A percentile compares a stretch with the other conserved stretches of the same genome.
Evolutionary conservation across 37 sponge, comb jelly and placozoan species (phyloP).

Genomic region (Halichondria panicea): DNA sequence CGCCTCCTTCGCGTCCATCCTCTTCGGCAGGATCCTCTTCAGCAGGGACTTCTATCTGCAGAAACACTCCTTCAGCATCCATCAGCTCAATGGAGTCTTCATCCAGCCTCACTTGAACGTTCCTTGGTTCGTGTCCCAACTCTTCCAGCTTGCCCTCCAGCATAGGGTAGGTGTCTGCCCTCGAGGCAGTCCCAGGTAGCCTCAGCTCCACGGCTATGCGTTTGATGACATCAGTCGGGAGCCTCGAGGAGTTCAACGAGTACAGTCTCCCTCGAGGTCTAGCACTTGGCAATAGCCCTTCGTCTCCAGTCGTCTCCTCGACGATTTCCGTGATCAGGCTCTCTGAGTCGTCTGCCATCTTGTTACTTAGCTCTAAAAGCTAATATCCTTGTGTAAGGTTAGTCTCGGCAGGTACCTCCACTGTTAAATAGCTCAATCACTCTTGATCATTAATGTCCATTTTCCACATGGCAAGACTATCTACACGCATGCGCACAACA

Average conservation of each 20-base stretch:
- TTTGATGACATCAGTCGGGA: background rate
- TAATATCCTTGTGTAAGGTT: too few species aligned
- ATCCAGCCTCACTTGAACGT: conserved; percentile 7
- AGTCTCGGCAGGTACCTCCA: too few species aligned
- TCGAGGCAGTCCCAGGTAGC: conserved; percentile 8
- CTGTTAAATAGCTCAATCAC: too few species aligned
- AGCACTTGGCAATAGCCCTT: too few species aligned
- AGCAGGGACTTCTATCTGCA: background rate
- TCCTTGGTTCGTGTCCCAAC: conserved; percentile 16
- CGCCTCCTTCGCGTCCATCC: background rate
- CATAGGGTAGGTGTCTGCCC: conserved; percentile 1
- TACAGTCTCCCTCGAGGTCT: background rate
- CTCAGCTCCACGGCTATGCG: background rate
- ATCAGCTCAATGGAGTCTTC: background rate
- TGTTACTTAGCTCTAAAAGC: too few species aligned
- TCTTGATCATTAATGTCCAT: too few species aligned
- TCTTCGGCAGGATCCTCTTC: background rate
- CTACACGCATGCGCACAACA: too few species aligned
- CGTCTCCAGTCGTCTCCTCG: too few species aligned
- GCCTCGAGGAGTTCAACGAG: conserved; percentile 6
- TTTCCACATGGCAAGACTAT: too few species aligned
- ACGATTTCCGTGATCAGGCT: too few species aligned
- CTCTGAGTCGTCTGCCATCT: too few species aligned
- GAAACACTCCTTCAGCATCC: conserved; percentile 11
- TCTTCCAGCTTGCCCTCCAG: conserved; percentile 3